These are phyloP conservation scores for Xyrauchen texanus DNA, from an alignment of 2,113 vertebrate species.

Conservation along the genomic window DNA sequence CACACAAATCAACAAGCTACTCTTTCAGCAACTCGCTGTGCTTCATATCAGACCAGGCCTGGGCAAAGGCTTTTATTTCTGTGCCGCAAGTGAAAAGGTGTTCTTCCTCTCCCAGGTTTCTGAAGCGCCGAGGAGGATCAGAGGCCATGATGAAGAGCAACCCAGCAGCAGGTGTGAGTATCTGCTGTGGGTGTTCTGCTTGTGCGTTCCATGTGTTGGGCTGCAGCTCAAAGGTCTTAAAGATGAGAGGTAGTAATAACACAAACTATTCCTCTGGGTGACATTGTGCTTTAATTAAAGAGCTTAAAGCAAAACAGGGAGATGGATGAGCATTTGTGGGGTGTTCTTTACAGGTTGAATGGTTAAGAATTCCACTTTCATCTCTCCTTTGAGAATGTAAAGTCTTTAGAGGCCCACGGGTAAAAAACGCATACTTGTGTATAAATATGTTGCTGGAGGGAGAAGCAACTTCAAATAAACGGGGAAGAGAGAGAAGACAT, in stretches of 20 bases:
- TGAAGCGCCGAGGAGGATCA: slow-evolving; percentile 1
- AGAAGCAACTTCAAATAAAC: slow-evolving; percentile 10
- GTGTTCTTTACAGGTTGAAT: slow-evolving; percentile 28
- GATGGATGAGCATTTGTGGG: slow-evolving; percentile 35
- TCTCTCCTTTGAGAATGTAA: slow-evolving; percentile 42
- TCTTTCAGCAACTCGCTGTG: slow-evolving; percentile 9
- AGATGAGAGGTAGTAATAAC: slow-evolving; percentile 42
- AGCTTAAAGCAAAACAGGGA: slow-evolving; percentile 29
- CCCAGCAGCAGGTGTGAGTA: slow-evolving; percentile 47
- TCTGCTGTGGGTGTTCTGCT: slow-evolving; percentile 50
- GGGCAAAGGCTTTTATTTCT: not conserved
- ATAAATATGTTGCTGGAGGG: slow-evolving; percentile 12
- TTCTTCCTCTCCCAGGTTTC: slow-evolving; percentile 16
- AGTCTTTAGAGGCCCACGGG: slow-evolving; percentile 22
- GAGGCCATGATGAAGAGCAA: slow-evolving; percentile 10
- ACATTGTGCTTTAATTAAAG: slow-evolving; percentile 52
- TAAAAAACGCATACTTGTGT: slow-evolving; percentile 6
- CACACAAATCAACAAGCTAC: not conserved
- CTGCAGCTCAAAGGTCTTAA: slow-evolving; percentile 26
- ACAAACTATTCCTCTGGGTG: slow-evolving; percentile 25
- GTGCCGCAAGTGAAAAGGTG: slow-evolving; percentile 27
- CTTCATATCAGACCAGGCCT: not conserved
- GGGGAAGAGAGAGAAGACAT: not conserved
- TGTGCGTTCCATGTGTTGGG: slow-evolving; percentile 21
- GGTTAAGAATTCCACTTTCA: slow-evolving; percentile 42